Percentiles rank a stretch among this genome's conserved stretches.
phyloP scores from a whole-genome alignment of 2,113 vertebrate genomes.

The Perca fluviatilis region DNA sequence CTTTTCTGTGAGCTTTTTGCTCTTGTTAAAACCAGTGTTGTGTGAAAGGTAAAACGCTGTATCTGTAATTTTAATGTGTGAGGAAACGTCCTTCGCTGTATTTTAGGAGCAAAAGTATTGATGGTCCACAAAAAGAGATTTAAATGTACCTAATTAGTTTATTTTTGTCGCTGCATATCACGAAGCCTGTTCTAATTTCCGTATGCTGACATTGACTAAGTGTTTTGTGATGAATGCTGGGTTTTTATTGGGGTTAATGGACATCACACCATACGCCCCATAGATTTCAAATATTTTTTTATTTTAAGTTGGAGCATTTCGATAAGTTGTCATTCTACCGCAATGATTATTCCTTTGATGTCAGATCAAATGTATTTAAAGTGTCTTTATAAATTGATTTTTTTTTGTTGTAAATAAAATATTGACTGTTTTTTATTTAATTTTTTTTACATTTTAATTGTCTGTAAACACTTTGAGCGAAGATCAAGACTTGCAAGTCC shows the following conservation, averaged over 20 bases:
- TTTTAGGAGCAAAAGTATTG: slow-evolving; percentile 36
- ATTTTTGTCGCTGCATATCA: slow-evolving; percentile 50
- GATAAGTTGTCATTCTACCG: slow-evolving; percentile 44
- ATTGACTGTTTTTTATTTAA: slow-evolving; percentile 68
- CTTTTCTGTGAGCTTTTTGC: slow-evolving; percentile 13
- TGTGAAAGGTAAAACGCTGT: slow-evolving; percentile 34
- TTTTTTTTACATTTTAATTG: not conserved
- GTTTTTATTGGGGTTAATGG: slow-evolving; percentile 58
- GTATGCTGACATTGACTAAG: slow-evolving; percentile 34
- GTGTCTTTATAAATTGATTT: slow-evolving; percentile 75
- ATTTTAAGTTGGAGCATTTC: slow-evolving; percentile 66
- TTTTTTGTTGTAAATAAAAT: slow-evolving; percentile 84
- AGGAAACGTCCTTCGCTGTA: slow-evolving; percentile 24
- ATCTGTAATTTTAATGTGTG: slow-evolving; percentile 25
- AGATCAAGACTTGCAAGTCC: slow-evolving; percentile 61
- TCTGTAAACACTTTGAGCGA: not conserved
- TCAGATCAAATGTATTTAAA: slow-evolving; percentile 77
- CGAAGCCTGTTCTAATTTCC: slow-evolving; percentile 28
- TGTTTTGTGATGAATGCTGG: slow-evolving; percentile 77
- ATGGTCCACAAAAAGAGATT: slow-evolving; percentile 31
- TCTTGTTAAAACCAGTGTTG: slow-evolving; percentile 37
- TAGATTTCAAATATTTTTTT: slow-evolving; percentile 58
- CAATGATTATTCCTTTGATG: slow-evolving; percentile 64
- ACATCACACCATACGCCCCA: slow-evolving; percentile 41
- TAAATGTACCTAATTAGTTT: slow-evolving; percentile 23